Evolutionary conservation across 2,113 vertebrate species (phyloP).

Genomic region (Melanocharis versteri): DNA sequence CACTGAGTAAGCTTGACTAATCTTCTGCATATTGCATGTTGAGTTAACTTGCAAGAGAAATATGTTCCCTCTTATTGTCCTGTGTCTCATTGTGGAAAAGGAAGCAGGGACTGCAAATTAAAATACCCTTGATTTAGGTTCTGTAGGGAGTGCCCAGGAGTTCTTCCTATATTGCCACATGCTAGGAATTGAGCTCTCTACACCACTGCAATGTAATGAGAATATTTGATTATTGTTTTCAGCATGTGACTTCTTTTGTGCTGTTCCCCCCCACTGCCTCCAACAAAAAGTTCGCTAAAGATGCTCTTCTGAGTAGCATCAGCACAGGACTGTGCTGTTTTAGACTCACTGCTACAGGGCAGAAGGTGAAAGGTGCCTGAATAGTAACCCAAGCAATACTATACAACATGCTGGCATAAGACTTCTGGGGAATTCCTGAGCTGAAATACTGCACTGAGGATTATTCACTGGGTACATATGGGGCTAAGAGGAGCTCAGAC

Average conservation of each 20-base stretch:
- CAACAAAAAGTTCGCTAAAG: neutral
- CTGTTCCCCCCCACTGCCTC: neutral
- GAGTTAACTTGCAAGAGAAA: constrained; percentile 77
- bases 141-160: constrained; percentile 59
- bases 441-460: neutral
- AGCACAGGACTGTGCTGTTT: neutral
- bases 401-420: neutral
- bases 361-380: neutral
- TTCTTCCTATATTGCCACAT: constrained; percentile 24
- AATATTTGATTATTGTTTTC: constrained; percentile 51
- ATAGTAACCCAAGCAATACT: neutral
- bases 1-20: constrained; percentile 71
- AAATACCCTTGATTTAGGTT: constrained; percentile 73
- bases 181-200: constrained; percentile 7
- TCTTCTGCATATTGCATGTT: constrained; percentile 70
- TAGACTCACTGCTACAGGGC: neutral
- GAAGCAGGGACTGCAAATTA: constrained; percentile 72
- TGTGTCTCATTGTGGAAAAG: constrained; percentile 41
- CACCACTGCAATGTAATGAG: constrained; percentile 34
- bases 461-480: neutral
- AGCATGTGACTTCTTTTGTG: constrained; percentile 23
- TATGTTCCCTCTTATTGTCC: constrained; percentile 59
- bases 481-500: neutral
- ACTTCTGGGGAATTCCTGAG: neutral
- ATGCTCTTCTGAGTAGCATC: neutral